Percentiles rank a stretch among this genome's conserved stretches.
Conservation (phyloP, 2,888 invertebrate genomes). For the Adela reaumurella region DNA sequence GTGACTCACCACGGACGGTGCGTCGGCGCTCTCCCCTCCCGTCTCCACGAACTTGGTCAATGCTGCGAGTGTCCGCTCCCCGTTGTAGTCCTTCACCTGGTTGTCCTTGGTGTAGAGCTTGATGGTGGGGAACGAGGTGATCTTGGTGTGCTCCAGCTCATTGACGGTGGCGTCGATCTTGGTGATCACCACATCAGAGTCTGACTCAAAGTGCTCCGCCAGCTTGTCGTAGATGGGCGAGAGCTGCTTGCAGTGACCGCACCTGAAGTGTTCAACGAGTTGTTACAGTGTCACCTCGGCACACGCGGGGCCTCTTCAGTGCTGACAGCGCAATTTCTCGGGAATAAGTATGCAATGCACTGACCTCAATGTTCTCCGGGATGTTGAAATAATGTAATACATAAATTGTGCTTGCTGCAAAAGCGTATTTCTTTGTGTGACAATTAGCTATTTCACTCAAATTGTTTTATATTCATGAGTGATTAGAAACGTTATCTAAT, state of each 20-base stretch:
- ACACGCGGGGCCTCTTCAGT: no score
- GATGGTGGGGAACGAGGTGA: conserved; percentile 92
- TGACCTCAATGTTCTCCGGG: no score
- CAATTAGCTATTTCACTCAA: no score
- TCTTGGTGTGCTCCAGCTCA: conserved; percentile 93
- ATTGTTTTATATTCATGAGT: no score
- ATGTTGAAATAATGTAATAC: no score
- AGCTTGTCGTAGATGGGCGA: conserved; percentile 96
- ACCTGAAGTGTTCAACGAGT: no score
- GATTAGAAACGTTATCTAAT: no score
- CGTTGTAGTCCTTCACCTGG: conserved; percentile 85
- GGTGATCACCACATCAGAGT: conserved; percentile 83
- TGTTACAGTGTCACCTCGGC: no score
- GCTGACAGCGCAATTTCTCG: no score
- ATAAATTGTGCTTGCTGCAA: no score
- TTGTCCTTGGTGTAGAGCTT: conserved; percentile 93
- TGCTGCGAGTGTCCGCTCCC: conserved; percentile 91
- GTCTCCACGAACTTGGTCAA: conserved; percentile 91
- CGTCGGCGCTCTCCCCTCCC: conserved; percentile 77
- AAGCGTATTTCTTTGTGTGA: no score
- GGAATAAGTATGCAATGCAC: no score
- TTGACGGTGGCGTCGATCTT: conserved; percentile 99
- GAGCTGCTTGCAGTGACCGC: conserved; percentile 97
- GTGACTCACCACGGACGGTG: conserved; percentile 61
- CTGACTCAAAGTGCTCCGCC: conserved; percentile 87